phyloP scores from a whole-genome alignment of 2,888 invertebrate species.

The Cheilosia vernalis region DNA sequence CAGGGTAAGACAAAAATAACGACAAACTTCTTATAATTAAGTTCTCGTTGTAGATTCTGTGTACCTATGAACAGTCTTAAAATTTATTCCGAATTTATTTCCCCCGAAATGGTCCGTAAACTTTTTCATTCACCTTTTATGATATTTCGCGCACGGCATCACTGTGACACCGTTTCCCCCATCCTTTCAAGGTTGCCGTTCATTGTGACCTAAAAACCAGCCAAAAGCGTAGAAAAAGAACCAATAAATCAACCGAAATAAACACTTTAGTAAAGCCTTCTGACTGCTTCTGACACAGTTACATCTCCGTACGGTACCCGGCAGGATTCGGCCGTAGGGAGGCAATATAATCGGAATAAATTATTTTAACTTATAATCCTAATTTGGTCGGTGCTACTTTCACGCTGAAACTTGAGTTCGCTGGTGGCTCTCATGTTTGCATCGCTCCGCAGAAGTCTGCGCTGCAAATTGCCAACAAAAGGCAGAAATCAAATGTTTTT shows the following conservation, averaged over 20 bases:
- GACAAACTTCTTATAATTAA: constrained; percentile 63
- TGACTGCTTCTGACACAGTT: constrained; percentile 51
- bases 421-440: constrained; percentile 12
- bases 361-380: constrained; percentile 67
- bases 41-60: constrained; percentile 54
- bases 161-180: neutral
- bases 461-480: constrained; percentile 34
- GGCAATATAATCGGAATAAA: constrained; percentile 70
- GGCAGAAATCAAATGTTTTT: constrained; percentile 57
- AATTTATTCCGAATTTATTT: constrained; percentile 65
- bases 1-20: constrained; percentile 52
- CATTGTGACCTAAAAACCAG: constrained; percentile 24
- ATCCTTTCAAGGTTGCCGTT: constrained; percentile 35
- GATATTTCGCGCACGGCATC: neutral
- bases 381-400: constrained; percentile 52
- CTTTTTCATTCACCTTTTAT: constrained; percentile 37
- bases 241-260: no score
- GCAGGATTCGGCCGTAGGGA: constrained; percentile 2
- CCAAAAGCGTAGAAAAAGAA: constrained; percentile 15
- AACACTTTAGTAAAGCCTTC: neutral
- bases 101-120: constrained; percentile 60
- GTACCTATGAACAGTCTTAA: constrained; percentile 27
- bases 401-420: constrained; percentile 42
- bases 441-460: neutral
- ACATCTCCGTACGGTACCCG: constrained; percentile 23